phyloP scores from a whole-genome alignment of 2,888 invertebrate genomes.

The Chouioia cunea region DNA sequence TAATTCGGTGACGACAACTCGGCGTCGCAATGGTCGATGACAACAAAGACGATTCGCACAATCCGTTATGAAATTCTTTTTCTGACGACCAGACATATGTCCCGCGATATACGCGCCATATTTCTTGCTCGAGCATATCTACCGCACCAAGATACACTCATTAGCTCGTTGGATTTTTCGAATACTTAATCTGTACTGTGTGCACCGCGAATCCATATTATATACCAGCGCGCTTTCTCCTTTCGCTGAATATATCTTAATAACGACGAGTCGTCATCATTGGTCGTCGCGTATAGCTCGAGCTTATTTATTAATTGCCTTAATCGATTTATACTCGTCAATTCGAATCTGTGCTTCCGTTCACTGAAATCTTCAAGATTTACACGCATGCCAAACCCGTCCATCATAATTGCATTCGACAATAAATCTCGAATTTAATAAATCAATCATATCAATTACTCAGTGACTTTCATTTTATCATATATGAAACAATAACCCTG shows the following conservation, averaged over 20 bases:
- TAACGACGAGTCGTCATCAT: conserved; percentile 8
- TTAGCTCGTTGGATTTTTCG: conserved; percentile 19
- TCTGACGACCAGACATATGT: conserved; percentile 9
- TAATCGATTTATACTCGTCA: too few species aligned
- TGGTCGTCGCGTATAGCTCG: background rate
- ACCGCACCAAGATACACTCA: conserved; percentile 4
- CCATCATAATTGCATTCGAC: too few species aligned
- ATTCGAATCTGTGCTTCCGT: too few species aligned
- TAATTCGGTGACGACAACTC: background rate
- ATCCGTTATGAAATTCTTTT: conserved; percentile 27
- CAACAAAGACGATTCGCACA: background rate
- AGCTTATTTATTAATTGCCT: too few species aligned
- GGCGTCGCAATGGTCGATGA: background rate
- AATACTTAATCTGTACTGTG: conserved; percentile 9
- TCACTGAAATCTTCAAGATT: too few species aligned
- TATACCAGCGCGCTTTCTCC: too few species aligned
- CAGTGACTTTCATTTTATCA: too few species aligned
- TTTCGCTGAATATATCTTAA: conserved; percentile 18
- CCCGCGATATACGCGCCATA: conserved; percentile 12
- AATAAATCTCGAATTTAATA: too few species aligned
- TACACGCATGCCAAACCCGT: too few species aligned
- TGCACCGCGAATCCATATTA: too few species aligned
- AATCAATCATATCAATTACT: too few species aligned
- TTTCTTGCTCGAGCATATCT: background rate
- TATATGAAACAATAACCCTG: too few species aligned